phyloP scores from a whole-genome alignment of 64 coral and sea anemone genomes.

The Montipora sp. region DNA sequence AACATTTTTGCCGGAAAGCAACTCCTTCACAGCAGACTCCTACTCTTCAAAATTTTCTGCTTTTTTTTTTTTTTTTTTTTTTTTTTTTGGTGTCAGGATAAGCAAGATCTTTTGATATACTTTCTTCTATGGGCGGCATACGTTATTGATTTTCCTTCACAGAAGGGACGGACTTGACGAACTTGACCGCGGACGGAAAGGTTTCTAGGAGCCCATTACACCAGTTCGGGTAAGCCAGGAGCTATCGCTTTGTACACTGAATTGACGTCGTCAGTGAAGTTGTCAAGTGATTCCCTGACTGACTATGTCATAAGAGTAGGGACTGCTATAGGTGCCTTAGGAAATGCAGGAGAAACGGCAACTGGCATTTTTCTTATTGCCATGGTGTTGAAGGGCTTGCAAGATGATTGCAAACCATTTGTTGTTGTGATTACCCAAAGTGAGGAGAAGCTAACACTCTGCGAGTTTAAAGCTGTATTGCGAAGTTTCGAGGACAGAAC shows the following conservation, averaged over 20 bases:
- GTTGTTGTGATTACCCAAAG: conserved; percentile 20
- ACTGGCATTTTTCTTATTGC: conserved; percentile 13
- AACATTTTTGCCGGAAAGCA: no score
- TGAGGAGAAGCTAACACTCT: conserved; percentile 8
- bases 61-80: no score
- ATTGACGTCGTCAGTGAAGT: no score
- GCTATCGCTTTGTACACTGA: neutral
- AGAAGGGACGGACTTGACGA: neutral
- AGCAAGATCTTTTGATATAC: no score
- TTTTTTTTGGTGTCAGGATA: no score
- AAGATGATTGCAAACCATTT: conserved; percentile 6
- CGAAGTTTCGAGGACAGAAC: conserved; percentile 24
- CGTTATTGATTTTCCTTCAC: no score
- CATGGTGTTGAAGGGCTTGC: conserved; percentile 29
- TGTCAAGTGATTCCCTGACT: neutral
- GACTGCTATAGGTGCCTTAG: neutral
- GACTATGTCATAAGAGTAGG: conserved; percentile 5
- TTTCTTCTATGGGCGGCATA: no score
- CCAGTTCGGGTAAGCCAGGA: neutral
- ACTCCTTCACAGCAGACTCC: no score
- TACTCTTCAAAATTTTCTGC: no score
- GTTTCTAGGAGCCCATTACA: neutral
- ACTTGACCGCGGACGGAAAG: neutral
- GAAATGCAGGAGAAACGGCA: conserved; percentile 25
- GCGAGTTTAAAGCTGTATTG: conserved; percentile 8